Evolutionary conservation across 1,140 invertebrate genomes (phyloP), one percentile per base, ranked within the genome.

Genomic region (Mactra quadrangularis): DNA sequence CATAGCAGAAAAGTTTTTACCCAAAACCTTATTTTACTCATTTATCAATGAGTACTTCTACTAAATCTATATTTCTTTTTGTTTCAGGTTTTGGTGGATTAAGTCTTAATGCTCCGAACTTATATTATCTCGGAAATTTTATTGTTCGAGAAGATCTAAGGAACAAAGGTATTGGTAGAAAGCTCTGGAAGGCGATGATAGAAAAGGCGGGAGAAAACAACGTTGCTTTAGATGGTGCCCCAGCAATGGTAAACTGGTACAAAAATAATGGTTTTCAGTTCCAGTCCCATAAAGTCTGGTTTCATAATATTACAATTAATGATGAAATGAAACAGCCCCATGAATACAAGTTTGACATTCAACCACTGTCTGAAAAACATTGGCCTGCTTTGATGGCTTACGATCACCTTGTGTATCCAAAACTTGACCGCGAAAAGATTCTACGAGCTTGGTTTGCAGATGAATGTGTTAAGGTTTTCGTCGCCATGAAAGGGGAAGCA

Each of bases 111-210:
- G 27, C 55, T 11, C 22, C 55, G 1, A 41, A 64, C 19, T 29
- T 59, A 17, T 27, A 62, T 3, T 76, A 76, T 53, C 31, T 76
- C 19, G 74, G 59, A 7, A 76, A 76, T 55, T 76, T 76, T n/a
- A 76, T 76, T 22, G 74, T 76, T 0, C 74, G 74, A 1, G 57
- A 60, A 52, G 74, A 76, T 52, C 45, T 76, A 11, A 55, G 74
- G 3, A 25, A 33, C 17, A 62, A 41, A 64, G 74, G 74, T 13
- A 62, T 76, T 31, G 74, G 74, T 3, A n/a, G 55, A 17, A 3
- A 27, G 27, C n/a, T 76, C 15, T 62, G 41, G 41, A 60, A 76
- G 22, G 74, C 55, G 0, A 62, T 76, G 38, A 27, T 76, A 31
- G 57, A 76, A 64, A 45, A 35, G 15, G 55, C 59, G 41, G 59